Evolutionary conservation across 2,113 vertebrate species (phyloP), one percentile per base, ranked within the genome.

Genomic region (Tor tambroides): DNA sequence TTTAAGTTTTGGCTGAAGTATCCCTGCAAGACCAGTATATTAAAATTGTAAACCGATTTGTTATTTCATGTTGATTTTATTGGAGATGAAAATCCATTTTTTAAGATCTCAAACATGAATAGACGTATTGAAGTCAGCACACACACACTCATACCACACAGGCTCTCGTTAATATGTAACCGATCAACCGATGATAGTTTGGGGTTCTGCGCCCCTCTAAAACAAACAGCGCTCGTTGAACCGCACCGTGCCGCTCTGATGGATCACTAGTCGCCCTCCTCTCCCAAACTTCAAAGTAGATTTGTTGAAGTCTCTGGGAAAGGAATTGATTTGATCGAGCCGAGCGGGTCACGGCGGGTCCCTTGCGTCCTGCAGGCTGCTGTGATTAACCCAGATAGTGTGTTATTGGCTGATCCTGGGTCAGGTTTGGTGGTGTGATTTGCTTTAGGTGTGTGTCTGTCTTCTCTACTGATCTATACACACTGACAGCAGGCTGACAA

Each of bases 291-390:
- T 92, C 92, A 94, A 93, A 94, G 91, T 89, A 72, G 90, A 91
- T 91, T 88, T 88, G 86, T 93, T 91, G 86, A 85, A 93, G 90
- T 92, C 92, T 91, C 89, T 92, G 89, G 91, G 90, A 93, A 94
- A 92, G 46, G 87, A 93, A 94, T 94, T 89, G 94, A 94, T 94
- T 90, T 43, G 63, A 89, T 79, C 51, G 28, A 71, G 88, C 77
- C 84, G 90, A 85, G 85, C 69, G 91, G 92, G 90, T 89, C 89
- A 81, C 84, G 87, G 87, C 89, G 90, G 93, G 93, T 94, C 92
- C 90, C 82, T 88, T 88, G 91, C 54, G 46, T 43, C 51, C 78
- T 81, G 26, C 69, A 72, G 54, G 38, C 51, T 69, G 78, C 35
- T 54, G 35, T 46, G 28, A 65, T 87, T 76, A 69, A 75, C 59